Base-by-base conservation (phyloP, 2,888 invertebrate species). In the Arenicola marina region DNA sequence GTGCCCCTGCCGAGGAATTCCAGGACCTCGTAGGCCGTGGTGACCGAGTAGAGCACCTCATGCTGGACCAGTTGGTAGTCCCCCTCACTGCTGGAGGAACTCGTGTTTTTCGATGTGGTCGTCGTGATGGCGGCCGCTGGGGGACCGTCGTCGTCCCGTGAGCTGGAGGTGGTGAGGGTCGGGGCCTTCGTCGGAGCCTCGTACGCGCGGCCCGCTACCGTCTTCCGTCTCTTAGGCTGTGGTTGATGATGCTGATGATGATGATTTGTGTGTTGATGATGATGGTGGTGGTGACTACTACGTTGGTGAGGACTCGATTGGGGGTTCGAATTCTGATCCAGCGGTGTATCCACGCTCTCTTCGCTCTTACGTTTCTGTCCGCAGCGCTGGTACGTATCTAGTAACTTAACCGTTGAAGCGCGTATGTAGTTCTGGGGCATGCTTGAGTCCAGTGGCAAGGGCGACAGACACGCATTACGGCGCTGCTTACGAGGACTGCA, bases 1-100 rank as follows among this genome's bases (percentile, higher is more conserved):
- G 98, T 99, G 79, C 99, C 99, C 76, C 99, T 91, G 75, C 99
- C 99, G 81, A 99, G 89, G 87, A 99, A 99, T 87, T 99, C 98
- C 85, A 98, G 87, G 81, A 98, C 98, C 88, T 96, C 89, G 85
- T 90, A 97, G 87, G 95, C 92, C 70, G 82, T 82, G 79, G 93
- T 93, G 88, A 94, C 91, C 76, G 97, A 97, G 87, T 93, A 95
- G 80, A 98, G 90, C 75, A 68, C 68, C 88, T 98, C 97, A 86
- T 98, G 97, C 85, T 98, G 96, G 73, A 97, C 96, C 84, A 98
- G 89, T 86, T 95, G 95, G 87, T 97, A 98, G 87, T 98, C 97
- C 70, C 97, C 97, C 87, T 98, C 97, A 53, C 73, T 77, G 66
- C 76, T 78, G 24, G 68, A 69, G 38, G 70, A 69, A 31, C 51